These are phyloP conservation scores for Halictus ligatus DNA, from an alignment of 2,888 invertebrate genomes.

Conservation along the genomic window DNA sequence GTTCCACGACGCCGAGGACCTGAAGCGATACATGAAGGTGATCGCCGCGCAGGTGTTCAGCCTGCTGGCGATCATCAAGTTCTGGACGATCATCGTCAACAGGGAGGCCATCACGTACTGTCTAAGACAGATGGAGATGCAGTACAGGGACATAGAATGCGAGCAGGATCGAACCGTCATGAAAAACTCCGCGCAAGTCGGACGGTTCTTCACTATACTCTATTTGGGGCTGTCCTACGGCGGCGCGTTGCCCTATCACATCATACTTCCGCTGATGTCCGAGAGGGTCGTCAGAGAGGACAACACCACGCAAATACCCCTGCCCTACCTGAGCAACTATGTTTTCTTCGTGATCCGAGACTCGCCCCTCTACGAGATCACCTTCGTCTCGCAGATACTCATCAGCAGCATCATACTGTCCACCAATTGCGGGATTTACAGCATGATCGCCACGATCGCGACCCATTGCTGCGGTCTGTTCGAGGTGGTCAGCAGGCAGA, in stretches of 20 bases:
- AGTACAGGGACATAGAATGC: conserved; percentile 73
- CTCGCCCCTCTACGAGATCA: conserved; percentile 72
- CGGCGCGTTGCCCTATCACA: conserved; percentile 80
- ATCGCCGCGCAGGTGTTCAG: conserved; percentile 77
- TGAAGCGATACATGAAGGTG: conserved; percentile 79
- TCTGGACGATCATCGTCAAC: conserved; percentile 79
- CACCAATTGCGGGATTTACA: conserved; percentile 71
- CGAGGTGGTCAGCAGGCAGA: conserved; percentile 52
- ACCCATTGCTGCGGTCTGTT: conserved; percentile 74
- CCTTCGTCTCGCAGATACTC: conserved; percentile 69
- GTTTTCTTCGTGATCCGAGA: conserved; percentile 69
- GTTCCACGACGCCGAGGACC: conserved; percentile 77
- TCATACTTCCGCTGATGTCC: conserved; percentile 72
- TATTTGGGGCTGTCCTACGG: conserved; percentile 78
- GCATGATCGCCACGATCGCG: conserved; percentile 70
- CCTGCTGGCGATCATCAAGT: conserved; percentile 78
- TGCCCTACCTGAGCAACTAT: conserved; percentile 74
- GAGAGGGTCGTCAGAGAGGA: conserved; percentile 60
- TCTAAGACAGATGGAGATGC: conserved; percentile 74
- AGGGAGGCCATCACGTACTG: conserved; percentile 74
- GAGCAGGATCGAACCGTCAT: conserved; percentile 76
- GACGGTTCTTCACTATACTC: conserved; percentile 75
- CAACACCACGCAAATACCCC: conserved; percentile 67
- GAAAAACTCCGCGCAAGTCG: conserved; percentile 77
- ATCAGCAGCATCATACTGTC: conserved; percentile 69